Percentiles rank a stretch among this genome's conserved stretches.
These are phyloP conservation scores for Synergus japonicus DNA, from an alignment of 2,888 invertebrate species.

Conservation along the genomic window DNA sequence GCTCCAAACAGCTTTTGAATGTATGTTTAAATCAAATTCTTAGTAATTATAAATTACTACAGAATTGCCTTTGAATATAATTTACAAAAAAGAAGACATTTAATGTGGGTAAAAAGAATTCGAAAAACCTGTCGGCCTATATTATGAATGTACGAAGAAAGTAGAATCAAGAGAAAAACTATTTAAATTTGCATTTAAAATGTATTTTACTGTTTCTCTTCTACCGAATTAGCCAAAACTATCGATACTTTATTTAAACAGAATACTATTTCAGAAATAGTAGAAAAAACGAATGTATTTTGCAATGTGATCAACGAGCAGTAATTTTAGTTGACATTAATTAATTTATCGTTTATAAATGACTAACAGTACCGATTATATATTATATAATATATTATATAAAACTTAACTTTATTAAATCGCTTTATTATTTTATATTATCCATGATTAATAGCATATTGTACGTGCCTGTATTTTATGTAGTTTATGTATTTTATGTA, in stretches of 20 bases:
- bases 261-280: neutral
- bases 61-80: neutral
- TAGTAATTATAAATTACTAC: slow-evolving; percentile 55
- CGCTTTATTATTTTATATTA: neutral
- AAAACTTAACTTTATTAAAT: neutral
- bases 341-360: neutral
- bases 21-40: slow-evolving; percentile 65
- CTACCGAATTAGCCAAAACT: neutral
- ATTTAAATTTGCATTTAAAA: neutral
- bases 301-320: neutral
- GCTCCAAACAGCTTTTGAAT: slow-evolving; percentile 70
- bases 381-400: neutral
- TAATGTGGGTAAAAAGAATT: neutral
- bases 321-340: neutral
- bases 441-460: neutral
- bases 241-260: neutral
- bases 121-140: slow-evolving; percentile 15
- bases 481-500: neutral
- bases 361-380: neutral
- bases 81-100: slow-evolving; percentile 1
- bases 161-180: neutral
- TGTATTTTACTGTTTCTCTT: slow-evolving; percentile 8
- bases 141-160: neutral
- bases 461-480: slow-evolving; percentile 22
- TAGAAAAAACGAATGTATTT: slow-evolving; percentile 14